Conservation (phyloP, 2,888 invertebrate genomes). For the Alsophila aescularia region DNA sequence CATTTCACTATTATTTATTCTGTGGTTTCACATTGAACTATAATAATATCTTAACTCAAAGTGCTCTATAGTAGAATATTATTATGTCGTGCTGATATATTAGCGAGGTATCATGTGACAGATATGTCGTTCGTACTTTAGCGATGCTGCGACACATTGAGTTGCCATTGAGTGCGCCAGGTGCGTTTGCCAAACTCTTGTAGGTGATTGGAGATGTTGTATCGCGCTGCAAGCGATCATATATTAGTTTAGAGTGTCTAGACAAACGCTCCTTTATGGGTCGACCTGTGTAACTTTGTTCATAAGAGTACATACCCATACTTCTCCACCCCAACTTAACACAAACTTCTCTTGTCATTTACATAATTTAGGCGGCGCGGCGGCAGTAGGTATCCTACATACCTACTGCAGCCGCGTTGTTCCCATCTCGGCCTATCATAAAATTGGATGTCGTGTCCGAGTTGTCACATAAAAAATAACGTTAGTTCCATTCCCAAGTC, state of each 20-base stretch:
- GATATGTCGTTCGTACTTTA: background rate
- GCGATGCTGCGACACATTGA: background rate
- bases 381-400: too few species aligned
- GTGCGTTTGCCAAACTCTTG: constrained; percentile 14
- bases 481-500: too few species aligned
- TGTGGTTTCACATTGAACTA: background rate
- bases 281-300: background rate
- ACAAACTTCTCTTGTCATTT: too few species aligned
- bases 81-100: background rate
- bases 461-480: too few species aligned
- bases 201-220: background rate
- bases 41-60: background rate
- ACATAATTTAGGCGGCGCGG: too few species aligned
- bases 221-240: background rate
- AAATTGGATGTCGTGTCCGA: too few species aligned
- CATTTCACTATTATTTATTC: background rate
- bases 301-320: too few species aligned
- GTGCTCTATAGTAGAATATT: background rate
- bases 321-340: too few species aligned
- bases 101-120: background rate
- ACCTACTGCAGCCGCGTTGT: too few species aligned
- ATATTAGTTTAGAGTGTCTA: constrained; percentile 5
- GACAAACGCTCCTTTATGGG: background rate
- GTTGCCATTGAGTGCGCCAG: constrained; percentile 3
- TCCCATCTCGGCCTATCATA: too few species aligned